phyloP scores from a whole-genome alignment of 2,797 vertebrate genomes.

The Enteromius afrohamiltoni region DNA sequence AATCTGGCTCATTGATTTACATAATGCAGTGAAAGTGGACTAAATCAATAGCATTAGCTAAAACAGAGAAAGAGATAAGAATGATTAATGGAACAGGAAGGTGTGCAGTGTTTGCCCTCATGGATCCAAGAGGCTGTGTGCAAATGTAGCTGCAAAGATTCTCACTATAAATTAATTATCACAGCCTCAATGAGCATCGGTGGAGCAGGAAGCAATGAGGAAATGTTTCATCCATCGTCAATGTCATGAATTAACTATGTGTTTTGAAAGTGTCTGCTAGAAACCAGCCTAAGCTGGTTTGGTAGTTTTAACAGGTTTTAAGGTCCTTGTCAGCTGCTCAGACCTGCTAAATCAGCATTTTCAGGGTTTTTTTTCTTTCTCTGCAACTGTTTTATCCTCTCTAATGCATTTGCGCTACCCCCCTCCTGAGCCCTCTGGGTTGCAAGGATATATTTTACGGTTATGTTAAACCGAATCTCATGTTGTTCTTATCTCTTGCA shows the following conservation, averaged over 20 bases:
- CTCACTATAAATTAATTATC: constrained; percentile 50
- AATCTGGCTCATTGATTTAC: constrained; percentile 66
- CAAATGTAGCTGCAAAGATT: constrained; percentile 39
- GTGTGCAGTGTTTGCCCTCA: constrained; percentile 40
- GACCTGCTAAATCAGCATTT: not conserved
- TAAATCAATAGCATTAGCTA: constrained; percentile 68
- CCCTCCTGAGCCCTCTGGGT: constrained; percentile 23
- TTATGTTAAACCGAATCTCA: constrained; percentile 56
- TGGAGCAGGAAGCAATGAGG: not conserved
- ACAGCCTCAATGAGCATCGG: not conserved
- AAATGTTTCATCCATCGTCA: constrained; percentile 27
- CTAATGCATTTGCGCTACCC: not conserved
- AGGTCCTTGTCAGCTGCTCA: not conserved
- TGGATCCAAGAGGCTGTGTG: constrained; percentile 30
- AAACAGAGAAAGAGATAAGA: constrained; percentile 62
- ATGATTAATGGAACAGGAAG: constrained; percentile 59
- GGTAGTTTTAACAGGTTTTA: not conserved
- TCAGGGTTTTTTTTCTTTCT: not conserved
- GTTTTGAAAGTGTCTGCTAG: not conserved
- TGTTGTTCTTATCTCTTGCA: constrained; percentile 61
- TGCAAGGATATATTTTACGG: constrained; percentile 56
- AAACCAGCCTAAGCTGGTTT: not conserved
- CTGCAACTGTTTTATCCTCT: not conserved
- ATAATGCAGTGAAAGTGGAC: constrained; percentile 71
- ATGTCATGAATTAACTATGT: constrained; percentile 13